Conservation (phyloP, 2,113 vertebrate genomes). For the Centrocercus urophasianus region DNA sequence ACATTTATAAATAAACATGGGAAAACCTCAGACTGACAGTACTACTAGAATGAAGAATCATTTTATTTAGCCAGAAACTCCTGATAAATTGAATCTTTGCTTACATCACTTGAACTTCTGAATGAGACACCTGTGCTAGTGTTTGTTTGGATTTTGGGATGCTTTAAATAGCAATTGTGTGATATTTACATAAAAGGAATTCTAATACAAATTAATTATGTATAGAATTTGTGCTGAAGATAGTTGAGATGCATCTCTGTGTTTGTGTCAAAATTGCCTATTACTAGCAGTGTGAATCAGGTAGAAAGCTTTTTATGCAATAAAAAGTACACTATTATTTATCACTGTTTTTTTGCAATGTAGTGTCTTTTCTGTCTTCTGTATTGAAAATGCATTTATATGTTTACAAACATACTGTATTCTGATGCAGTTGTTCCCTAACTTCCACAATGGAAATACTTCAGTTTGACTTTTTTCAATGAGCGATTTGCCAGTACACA, state of each 20-base stretch:
- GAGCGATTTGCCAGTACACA: neutral
- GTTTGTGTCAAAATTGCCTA: constrained; percentile 7
- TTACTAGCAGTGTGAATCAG: neutral
- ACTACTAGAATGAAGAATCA: neutral
- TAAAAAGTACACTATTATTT: neutral
- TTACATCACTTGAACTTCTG: neutral
- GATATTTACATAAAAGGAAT: neutral
- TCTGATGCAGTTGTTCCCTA: neutral
- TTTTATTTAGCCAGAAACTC: neutral
- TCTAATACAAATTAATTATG: neutral
- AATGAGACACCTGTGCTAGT: neutral
- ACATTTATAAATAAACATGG: constrained; percentile 19
- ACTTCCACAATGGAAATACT: neutral
- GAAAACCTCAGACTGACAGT: neutral
- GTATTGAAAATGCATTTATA: neutral
- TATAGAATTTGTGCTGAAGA: neutral
- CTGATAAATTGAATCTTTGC: neutral
- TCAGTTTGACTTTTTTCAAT: neutral
- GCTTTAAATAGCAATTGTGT: neutral
- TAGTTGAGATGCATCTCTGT: neutral
- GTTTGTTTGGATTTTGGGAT: neutral
- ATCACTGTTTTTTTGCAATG: neutral
- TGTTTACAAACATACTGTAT: neutral
- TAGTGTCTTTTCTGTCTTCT: neutral
- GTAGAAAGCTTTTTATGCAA: neutral